Percentiles rank a stretch among this genome's conserved stretches.
These are phyloP conservation scores for Ceratina japonica DNA, from an alignment of 1,140 invertebrate genomes.

Conservation along the genomic window DNA sequence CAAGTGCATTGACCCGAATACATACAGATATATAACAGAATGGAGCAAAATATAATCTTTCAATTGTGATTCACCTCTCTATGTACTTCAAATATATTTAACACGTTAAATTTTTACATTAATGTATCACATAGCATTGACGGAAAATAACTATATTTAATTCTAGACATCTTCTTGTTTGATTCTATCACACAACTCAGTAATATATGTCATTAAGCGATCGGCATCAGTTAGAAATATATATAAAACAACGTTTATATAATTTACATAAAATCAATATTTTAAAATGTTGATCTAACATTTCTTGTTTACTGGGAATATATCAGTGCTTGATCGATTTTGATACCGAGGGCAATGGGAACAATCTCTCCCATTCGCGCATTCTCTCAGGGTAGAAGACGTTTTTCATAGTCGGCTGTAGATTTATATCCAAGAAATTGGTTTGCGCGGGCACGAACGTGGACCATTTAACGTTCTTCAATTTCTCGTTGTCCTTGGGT, in stretches of 20 bases:
- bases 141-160: too few relatives aligned
- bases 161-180: too few relatives aligned
- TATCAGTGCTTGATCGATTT: not conserved
- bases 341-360: slow-evolving; percentile 67
- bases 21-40: too few relatives aligned
- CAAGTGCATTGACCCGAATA: too few relatives aligned
- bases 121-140: too few relatives aligned
- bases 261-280: too few relatives aligned
- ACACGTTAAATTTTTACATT: too few relatives aligned
- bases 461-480: slow-evolving; percentile 77
- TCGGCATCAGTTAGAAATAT: not conserved
- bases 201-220: not conserved
- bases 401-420: slow-evolving; percentile 74
- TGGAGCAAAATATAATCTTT: too few relatives aligned
- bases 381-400: slow-evolving; percentile 80
- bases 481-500: slow-evolving; percentile 28
- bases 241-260: too few relatives aligned
- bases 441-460: slow-evolving; percentile 75
- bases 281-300: too few relatives aligned
- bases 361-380: slow-evolving; percentile 80
- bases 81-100: too few relatives aligned
- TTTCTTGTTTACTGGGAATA: too few relatives aligned
- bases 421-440: slow-evolving; percentile 80
- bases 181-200: not conserved
- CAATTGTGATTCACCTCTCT: not conserved